Conservation (phyloP, 2,888 invertebrate genomes). For the Eupithecia subumbrata region DNA sequence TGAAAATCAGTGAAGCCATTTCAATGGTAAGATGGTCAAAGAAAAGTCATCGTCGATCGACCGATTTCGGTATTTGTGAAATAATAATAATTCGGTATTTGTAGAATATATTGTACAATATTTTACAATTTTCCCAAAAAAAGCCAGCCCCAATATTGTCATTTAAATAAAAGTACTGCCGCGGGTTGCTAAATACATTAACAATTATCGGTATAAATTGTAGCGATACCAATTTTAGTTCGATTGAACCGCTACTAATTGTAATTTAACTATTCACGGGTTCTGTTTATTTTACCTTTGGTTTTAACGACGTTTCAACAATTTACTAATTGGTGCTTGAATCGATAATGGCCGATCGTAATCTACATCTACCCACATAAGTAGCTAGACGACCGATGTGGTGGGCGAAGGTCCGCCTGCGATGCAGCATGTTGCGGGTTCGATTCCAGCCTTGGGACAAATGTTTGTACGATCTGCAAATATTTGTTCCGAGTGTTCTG, state of each 20-base stretch:
- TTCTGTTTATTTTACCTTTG: not conserved
- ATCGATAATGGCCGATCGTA: not conserved
- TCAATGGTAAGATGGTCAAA: no score
- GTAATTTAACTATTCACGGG: constrained; percentile 1
- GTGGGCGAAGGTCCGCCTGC: no score
- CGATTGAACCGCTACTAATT: not conserved
- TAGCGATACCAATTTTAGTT: not conserved
- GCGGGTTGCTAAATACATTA: not conserved
- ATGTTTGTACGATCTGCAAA: no score
- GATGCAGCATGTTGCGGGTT: no score
- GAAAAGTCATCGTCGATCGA: no score
- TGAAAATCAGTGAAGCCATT: no score
- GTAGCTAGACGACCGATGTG: no score
- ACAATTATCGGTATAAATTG: not conserved
- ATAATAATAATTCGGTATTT: no score
- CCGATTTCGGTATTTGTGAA: no score
- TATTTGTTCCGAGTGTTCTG: no score
- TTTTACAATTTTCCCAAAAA: not conserved
- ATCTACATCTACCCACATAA: not conserved
- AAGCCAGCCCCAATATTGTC: not conserved
- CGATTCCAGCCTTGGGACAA: no score
- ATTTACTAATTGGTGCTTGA: not conserved
- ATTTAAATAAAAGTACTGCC: not conserved
- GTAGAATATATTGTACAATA: no score
- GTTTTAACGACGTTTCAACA: not conserved